These are phyloP conservation scores for Eucera pruinosa DNA, from an alignment of 2,888 invertebrate species.

Conservation along the genomic window DNA sequence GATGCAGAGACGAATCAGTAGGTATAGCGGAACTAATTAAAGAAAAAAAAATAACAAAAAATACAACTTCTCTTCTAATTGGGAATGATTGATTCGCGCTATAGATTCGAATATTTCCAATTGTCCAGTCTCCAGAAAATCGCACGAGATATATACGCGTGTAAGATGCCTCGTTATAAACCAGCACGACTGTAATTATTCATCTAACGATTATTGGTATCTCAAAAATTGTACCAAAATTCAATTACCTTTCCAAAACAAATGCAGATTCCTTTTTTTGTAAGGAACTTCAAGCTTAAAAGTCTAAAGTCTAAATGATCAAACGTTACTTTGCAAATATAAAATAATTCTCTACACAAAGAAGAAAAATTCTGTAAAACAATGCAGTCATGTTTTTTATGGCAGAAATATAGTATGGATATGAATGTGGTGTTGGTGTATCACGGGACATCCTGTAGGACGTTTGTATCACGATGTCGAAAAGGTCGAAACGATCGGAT, in stretches of 20 bases:
- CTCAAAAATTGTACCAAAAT: neutral
- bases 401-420: constrained; percentile 8
- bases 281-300: no score
- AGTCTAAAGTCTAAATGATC: no score
- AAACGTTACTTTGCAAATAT: no score
- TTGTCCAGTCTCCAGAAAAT: constrained; percentile 76
- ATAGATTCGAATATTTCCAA: constrained; percentile 79
- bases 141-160: constrained; percentile 60
- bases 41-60: constrained; percentile 26
- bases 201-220: constrained; percentile 1
- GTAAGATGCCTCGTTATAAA: constrained; percentile 58
- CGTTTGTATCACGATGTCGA: constrained; percentile 71
- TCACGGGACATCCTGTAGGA: constrained; percentile 52
- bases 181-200: constrained; percentile 21
- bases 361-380: neutral
- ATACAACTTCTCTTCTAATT: constrained; percentile 66
- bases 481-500: constrained; percentile 74
- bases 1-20: constrained; percentile 78
- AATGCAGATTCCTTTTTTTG: constrained; percentile 1
- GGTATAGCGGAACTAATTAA: constrained; percentile 70
- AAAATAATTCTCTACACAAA: no score
- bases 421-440: constrained; percentile 39
- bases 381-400: constrained; percentile 1
- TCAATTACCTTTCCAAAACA: neutral
- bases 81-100: constrained; percentile 75